Evolutionary conservation across 2,797 vertebrate species (phyloP), one percentile per base, ranked within the genome.

Genomic region (Enteromius viviparus): DNA sequence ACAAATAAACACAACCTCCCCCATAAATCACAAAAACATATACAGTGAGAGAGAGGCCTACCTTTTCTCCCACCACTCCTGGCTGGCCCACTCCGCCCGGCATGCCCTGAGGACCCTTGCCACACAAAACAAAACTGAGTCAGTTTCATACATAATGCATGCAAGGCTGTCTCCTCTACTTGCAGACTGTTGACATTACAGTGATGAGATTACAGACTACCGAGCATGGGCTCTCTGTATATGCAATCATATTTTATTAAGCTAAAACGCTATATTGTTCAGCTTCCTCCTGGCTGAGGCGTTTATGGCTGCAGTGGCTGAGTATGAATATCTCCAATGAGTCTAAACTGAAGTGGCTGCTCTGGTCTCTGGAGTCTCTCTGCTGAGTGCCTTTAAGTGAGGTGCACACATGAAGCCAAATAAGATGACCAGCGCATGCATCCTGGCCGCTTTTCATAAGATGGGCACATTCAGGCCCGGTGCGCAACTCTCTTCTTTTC

Each of bases 51-150:
- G 4, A 29, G 15, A 70, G 34, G 78, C 92, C 92, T 79, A 98
- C 97, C 96, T 98, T 99, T 87, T 98, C 96, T 49, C 97, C 97
- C 66, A 97, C 95, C 1, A 91, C 79, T 0, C 97, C 97, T 0
- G 96, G 96, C 83, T 97, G 96, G 21, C 97, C 97, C 29, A 95
- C 85, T 37, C 96, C 96, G 1, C 97, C 97, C 3, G 92, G 82
- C 80, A 94, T 89, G 62, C 97, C 97, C 87, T 40, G 93, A 53
- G 1, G 96, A 96, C 97, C 98, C 89, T 87, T 75, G 84, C 64
- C 89, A 55, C 76, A 87, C 23, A 82, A 85, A 78, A 87, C 47
- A 82, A 84, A 83, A 87, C 77, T 47, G 15, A 78, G 74, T 85
- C 9, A 78, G 62, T 86, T 60, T 84, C 51, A 80, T 75, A 32